phyloP scores from a whole-genome alignment of 2,113 vertebrate genomes.

The Podiceps cristatus region DNA sequence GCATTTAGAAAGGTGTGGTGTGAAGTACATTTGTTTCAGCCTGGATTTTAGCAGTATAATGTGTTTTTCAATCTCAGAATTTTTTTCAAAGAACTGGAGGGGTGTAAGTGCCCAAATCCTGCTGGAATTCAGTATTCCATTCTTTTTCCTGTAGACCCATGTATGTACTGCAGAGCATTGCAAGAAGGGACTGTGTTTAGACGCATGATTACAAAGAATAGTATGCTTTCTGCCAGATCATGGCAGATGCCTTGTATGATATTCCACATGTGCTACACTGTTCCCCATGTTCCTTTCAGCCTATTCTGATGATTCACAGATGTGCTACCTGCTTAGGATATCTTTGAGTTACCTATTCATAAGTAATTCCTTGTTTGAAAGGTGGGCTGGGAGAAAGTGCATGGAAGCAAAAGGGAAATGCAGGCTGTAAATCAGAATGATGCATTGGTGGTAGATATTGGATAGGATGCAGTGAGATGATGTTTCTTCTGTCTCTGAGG shows the following conservation, averaged over 20 bases:
- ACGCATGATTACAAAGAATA: not conserved
- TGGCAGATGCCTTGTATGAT: not conserved
- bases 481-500: not conserved
- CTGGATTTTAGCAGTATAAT: not conserved
- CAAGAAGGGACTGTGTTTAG: not conserved
- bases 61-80: not conserved
- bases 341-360: not conserved
- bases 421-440: not conserved
- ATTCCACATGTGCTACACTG: rapidly evolving
- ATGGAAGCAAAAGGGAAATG: not conserved
- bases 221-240: not conserved
- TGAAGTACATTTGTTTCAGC: not conserved
- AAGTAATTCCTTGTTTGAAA: not conserved
- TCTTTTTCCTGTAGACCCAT: not conserved
- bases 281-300: not conserved
- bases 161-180: not conserved
- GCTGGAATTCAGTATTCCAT: not conserved
- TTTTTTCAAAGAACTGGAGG: not conserved
- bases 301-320: not conserved
- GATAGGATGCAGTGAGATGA: not conserved
- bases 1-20: rapidly evolving
- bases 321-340: not conserved
- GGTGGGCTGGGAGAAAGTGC: not conserved
- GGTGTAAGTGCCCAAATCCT: not conserved
- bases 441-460: not conserved